Conservation (phyloP, 2,797 vertebrate species). For the Microchirus variegatus region DNA sequence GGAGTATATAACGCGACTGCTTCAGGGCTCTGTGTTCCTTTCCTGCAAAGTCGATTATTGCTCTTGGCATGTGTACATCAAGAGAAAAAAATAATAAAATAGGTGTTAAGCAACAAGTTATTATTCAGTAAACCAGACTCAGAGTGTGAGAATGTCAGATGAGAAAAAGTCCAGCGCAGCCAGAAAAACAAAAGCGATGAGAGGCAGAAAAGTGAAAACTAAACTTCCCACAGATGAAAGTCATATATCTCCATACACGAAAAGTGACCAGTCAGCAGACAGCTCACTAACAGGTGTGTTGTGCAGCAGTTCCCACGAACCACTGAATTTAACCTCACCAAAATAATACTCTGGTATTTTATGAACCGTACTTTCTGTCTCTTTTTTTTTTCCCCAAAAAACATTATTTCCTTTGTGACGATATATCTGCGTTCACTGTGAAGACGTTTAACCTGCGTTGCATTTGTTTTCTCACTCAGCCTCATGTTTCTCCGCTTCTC, state of each 20-base stretch:
- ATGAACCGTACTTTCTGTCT: slow-evolving; percentile 10
- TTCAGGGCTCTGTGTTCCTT: slow-evolving; percentile 35
- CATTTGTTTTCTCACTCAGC: slow-evolving; percentile 49
- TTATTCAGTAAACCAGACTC: slow-evolving; percentile 13
- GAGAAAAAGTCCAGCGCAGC: neutral
- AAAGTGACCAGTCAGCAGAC: slow-evolving; percentile 37
- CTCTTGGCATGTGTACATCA: slow-evolving; percentile 29
- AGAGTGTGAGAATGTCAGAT: slow-evolving; percentile 12
- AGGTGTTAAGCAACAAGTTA: slow-evolving; percentile 16
- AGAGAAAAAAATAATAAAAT: slow-evolving; percentile 14
- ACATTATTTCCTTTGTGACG: slow-evolving; percentile 26
- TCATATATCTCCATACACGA: slow-evolving; percentile 27
- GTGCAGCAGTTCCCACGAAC: slow-evolving; percentile 43
- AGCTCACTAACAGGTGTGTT: slow-evolving; percentile 47
- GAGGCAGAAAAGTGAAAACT: neutral
- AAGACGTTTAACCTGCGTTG: slow-evolving; percentile 48
- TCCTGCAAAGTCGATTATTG: slow-evolving; percentile 39
- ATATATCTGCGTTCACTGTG: slow-evolving; percentile 33
- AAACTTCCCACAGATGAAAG: slow-evolving; percentile 23
- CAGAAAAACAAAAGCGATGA: neutral
- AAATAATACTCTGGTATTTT: slow-evolving; percentile 24
- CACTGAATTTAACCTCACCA: slow-evolving; percentile 24
- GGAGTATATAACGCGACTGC: slow-evolving; percentile 55
- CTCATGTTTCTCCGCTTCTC: slow-evolving; percentile 39
- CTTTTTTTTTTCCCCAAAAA: slow-evolving; percentile 10